Evolutionary conservation across 2,113 vertebrate genomes (phyloP), one percentile per base, ranked within the genome.

Genomic region (Bettongia penicillata): DNA sequence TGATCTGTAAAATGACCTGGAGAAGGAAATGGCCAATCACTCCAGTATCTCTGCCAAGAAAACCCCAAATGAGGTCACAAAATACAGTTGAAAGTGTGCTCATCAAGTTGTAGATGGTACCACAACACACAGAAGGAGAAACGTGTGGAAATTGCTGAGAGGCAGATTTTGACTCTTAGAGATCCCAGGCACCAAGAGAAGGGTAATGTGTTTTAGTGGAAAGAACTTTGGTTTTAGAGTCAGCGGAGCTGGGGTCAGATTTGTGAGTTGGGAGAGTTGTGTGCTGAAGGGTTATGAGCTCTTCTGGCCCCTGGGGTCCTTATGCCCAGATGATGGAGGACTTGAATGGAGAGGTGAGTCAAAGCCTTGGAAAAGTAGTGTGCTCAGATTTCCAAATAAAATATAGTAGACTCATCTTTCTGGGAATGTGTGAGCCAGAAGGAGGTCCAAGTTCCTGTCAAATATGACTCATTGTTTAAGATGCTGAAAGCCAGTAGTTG

Each of bases 401-500:
- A 84, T n/a, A 84, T 23, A 84, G 68, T 2, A 43, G n/a, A 84
- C 19, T 84, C 68, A 43, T 84, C 68, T 84, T 84, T 84, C 68
- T 84, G 68, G n/a, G 68, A 84, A 84, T 43, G 68, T 43, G 37
- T 84, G 68, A 23, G n/a, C 68, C 68, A 84, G 68, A 84, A 84
- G 6, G 68, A 84, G 68, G n/a, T 19, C 68, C 68, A 84, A 84
- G n/a, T 84, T 84, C 68, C 68, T 84, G 68, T 84, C 68, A 43
- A 84, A 84, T 43, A 43, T 84, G 68, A 84, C 68, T 84, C 68
- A 84, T 4, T 22, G 68, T 43, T 84, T 84, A 43, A 84, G n/a
- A 84, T 84, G 68, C n/a, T 84, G 68, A 84, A 84, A 84, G 68
- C 68, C 68, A 84, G 68, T 84, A 84, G 68, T 84, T 84, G 68